Evolutionary conservation across 2,113 vertebrate genomes (phyloP), one percentile per base, ranked within the genome.

Genomic region (Chlamydotis undulata): DNA sequence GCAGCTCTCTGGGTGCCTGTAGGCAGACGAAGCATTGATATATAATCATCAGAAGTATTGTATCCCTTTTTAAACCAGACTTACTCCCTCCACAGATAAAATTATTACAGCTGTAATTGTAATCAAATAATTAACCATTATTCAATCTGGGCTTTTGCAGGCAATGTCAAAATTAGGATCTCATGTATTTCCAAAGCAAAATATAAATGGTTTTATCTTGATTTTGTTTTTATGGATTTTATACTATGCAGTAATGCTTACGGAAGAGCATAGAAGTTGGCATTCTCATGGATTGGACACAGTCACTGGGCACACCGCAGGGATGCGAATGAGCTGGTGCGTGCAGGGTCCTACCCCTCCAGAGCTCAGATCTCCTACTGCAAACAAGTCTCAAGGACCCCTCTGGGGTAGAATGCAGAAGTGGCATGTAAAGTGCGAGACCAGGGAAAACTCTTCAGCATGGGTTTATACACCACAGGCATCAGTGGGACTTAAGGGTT

Each of bases 1-100:
- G 74, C 67, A 87, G 82, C 49, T 91, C 45, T 57, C 71, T 55
- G 56, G 56, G 52, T 63, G 57, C 81, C 96, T 64, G 64, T 19
- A 26, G 82, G 83, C 80, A 69, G 88, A 88, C 0, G 0, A 69
- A 61, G 56, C 61, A 75, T 6, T 89, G 80, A 53, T 53, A 64
- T 2, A 61, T 59, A 73, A 93, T 57, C 87, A 84, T 57, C 69
- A 93, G 18, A 41, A 61, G 45, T 57, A 68, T 49, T 85, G 61
- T 59, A 79, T 57, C 67, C 69, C n/a, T n/a, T 65, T 84, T 50
- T 55, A 90, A 95, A 90, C 73, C 25, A 88, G 78, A 56, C 69
- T 82, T 75, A 83, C 43, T 43, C 71, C 81, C 45, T 61, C 65
- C 53, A 37, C 52, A 84, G 65, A 79, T 81, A 57, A 74, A 81